Base-by-base conservation (phyloP, 2,888 invertebrate species). In the Archips xylosteana region DNA sequence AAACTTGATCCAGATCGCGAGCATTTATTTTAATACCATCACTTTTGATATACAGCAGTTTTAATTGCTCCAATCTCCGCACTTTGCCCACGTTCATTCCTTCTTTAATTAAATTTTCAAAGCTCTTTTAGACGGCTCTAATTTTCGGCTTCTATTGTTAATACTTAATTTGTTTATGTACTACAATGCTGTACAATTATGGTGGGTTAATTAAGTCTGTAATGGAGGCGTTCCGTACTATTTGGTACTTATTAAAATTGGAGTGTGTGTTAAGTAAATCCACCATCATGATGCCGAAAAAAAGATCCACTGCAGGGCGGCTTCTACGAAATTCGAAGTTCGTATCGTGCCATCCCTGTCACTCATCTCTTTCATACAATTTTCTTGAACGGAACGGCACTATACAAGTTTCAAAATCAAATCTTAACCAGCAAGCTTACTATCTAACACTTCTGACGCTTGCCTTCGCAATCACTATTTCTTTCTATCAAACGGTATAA, bases 101-200 rank as follows among this genome's bases (percentile, higher is more conserved):
- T 47, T 72, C 60, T 70, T 74, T 74, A 74, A 74, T 74, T 74
- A 74, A 73, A 65, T 60, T 63, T 70, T 70, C 70, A 65, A 65
- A 61, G 74, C 74, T 64, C 73, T 65, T 74, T 65, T 60, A 61
- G 70, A 51, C 64, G 72, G 34, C 65, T 65, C 60, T 70, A 65
- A 74, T 74, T 70, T 74, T 74, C 70, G 59, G 65, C 74, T 61
- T 47, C 60, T 61, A 74, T 74, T 74, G 74, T 74, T 70, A 65
- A 74, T 61, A 61, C 64, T 74, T 65, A 70, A 74, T 74, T 70
- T 65, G 64, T 74, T 74, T 69, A 70, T 65, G 54, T 73, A 70
- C 45, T 71, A 65, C 69, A 74, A 69, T 74, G 59, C 64, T 69
- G 23, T 74, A 42, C 63, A 74, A 69, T 73, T 69, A 73, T 60